A percentile compares a stretch with the other conserved stretches of the same genome.
phyloP scores from a whole-genome alignment of 1,140 invertebrate species.

The Bombyx mandarina region DNA sequence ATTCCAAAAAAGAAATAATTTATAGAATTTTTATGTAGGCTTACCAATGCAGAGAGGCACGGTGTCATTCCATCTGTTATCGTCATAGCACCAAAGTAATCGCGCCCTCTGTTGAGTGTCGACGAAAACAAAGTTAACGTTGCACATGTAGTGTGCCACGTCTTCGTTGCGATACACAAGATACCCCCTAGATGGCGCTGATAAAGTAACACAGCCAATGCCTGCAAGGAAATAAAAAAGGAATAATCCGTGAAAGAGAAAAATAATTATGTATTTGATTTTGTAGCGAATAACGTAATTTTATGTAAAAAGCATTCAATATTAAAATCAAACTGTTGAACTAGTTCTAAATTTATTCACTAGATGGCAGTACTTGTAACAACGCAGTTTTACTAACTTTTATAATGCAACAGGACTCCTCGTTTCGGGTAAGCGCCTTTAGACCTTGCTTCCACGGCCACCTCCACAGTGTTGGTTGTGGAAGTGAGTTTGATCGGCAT shows the following conservation, averaged over 20 bases:
- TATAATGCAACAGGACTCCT: constrained; percentile 72
- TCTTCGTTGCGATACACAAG: constrained; percentile 70
- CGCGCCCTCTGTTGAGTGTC: constrained; percentile 69
- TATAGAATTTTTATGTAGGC: constrained; percentile 14
- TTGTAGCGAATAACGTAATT: no score
- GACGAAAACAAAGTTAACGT: constrained; percentile 72
- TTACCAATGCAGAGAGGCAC: constrained; percentile 75
- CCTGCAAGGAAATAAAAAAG: constrained; percentile 44
- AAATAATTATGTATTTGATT: no score
- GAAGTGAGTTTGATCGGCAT: constrained; percentile 55
- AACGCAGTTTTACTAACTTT: constrained; percentile 53
- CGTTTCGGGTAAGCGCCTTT: constrained; percentile 69
- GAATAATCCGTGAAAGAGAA: no score
- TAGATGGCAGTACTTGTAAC: no score
- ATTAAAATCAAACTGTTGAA: no score
- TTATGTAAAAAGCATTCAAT: no score
- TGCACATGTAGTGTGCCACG: constrained; percentile 74
- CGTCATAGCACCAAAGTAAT: constrained; percentile 69
- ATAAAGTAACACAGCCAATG: constrained; percentile 72
- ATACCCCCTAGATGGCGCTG: constrained; percentile 73
- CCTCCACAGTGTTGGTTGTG: constrained; percentile 49
- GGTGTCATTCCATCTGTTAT: constrained; percentile 73
- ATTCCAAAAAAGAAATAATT: background rate
- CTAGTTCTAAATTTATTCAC: no score
- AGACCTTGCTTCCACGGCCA: constrained; percentile 58